A percentile compares a stretch with the other conserved stretches of the same genome.
These are phyloP conservation scores for Distichodus sexfasciatus DNA, from an alignment of 2,797 vertebrate genomes.

Conservation along the genomic window DNA sequence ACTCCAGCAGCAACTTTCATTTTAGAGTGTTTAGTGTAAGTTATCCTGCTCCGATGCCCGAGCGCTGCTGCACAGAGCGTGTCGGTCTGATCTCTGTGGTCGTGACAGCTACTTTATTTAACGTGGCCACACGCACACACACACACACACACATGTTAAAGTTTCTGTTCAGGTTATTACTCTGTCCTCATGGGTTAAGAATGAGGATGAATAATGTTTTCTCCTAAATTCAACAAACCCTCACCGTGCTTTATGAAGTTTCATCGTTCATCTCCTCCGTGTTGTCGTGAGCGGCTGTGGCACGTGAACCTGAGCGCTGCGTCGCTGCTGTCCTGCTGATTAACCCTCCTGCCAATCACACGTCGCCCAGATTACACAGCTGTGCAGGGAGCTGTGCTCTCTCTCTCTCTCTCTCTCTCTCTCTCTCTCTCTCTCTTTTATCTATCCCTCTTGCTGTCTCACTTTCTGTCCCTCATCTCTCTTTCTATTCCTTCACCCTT, in stretches of 20 bases:
- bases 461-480: no score
- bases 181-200: conserved; percentile 22
- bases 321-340: conserved; percentile 34
- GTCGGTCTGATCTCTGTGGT: conserved; percentile 11
- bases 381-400: conserved; percentile 28
- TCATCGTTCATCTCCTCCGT: conserved; percentile 17
- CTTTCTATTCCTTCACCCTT: background rate
- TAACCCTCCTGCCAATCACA: conserved; percentile 18
- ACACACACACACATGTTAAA: background rate
- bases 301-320: conserved; percentile 52
- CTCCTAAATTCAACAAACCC: background rate
- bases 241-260: background rate
- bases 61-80: background rate
- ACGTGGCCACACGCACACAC: background rate
- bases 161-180: conserved; percentile 18
- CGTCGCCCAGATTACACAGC: background rate
- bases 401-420: background rate
- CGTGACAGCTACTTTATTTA: conserved; percentile 15
- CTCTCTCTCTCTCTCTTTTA: conserved; percentile 1
- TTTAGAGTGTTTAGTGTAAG: background rate
- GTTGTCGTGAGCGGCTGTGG: conserved; percentile 13
- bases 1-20: conserved; percentile 1
- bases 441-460: background rate
- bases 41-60: background rate
- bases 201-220: conserved; percentile 27